A percentile compares a stretch with the other conserved stretches of the same genome.
Conservation (phyloP, 2,888 invertebrate species). For the Syrphus vitripennis region DNA sequence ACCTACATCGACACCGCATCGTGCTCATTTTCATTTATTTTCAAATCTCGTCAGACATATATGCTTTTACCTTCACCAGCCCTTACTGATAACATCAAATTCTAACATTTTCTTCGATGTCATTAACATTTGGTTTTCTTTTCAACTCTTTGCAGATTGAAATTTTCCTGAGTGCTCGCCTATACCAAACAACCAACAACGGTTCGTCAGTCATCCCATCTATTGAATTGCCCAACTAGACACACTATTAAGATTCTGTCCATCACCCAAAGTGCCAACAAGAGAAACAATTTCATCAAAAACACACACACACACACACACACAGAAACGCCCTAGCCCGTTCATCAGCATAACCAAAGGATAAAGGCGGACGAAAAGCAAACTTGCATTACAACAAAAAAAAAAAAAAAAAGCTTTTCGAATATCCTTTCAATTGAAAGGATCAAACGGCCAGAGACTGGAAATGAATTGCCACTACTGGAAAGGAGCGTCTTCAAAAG, state of each 20-base stretch:
- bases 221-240: constrained; percentile 30
- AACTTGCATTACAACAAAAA: too few relatives aligned
- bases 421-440: constrained; percentile 61
- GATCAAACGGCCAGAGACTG: constrained; percentile 55
- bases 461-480: constrained; percentile 67
- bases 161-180: constrained; percentile 48
- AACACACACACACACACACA: not conserved
- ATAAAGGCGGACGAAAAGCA: not conserved
- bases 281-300: constrained; percentile 47
- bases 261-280: constrained; percentile 26
- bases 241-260: constrained; percentile 32
- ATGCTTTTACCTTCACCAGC: not conserved
- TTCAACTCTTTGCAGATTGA: constrained; percentile 40
- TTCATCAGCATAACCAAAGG: not conserved
- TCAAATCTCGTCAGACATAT: too few relatives aligned
- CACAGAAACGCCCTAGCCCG: too few relatives aligned
- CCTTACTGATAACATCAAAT: not conserved
- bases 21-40: too few relatives aligned
- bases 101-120: constrained; percentile 19
- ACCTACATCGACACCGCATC: too few relatives aligned
- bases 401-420: not conserved
- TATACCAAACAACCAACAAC: not conserved
- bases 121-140: constrained; percentile 37
- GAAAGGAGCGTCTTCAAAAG: constrained; percentile 52
- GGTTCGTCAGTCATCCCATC: constrained; percentile 1